Evolutionary conservation across 1,140 invertebrate species (phyloP).

Genomic region (Cyphomyrmex costatus): DNA sequence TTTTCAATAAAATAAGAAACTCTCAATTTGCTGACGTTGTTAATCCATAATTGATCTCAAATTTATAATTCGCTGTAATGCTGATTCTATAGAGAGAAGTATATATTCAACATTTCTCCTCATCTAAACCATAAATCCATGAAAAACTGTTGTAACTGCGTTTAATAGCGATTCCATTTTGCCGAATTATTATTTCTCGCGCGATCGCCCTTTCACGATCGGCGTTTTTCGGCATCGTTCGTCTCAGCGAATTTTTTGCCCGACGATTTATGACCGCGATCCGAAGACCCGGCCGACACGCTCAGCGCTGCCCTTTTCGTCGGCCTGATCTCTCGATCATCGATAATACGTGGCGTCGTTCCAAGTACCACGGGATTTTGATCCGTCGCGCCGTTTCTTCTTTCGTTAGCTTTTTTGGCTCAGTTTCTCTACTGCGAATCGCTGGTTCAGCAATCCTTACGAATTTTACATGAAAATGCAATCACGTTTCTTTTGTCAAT

Average conservation of each 20-base stretch:
- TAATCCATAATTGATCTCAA: background rate
- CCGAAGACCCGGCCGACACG: conserved; percentile 35
- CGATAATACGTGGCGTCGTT: conserved; percentile 62
- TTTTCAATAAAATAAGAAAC: background rate
- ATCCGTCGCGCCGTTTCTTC: conserved; percentile 29
- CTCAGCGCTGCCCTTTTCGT: conserved; percentile 16
- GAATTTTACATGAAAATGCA: conserved; percentile 23
- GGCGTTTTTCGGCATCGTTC: conserved; percentile 43
- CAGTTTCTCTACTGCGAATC: conserved; percentile 44
- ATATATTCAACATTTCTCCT: conserved; percentile 4
- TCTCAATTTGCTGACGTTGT: background rate
- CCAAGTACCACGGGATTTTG: conserved; percentile 45
- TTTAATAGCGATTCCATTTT: conserved; percentile 41
- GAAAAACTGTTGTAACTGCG: conserved; percentile 31
- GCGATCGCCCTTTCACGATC: conserved; percentile 34
- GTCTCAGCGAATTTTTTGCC: conserved; percentile 61
- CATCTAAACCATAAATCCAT: background rate
- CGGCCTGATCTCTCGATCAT: conserved; percentile 60
- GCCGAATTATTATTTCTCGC: conserved; percentile 58
- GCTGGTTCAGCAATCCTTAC: background rate
- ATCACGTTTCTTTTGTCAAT: background rate
- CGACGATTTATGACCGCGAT: conserved; percentile 48
- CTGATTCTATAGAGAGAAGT: background rate
- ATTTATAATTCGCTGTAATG: background rate
- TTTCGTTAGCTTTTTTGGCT: conserved; percentile 13